Evolutionary conservation across 2,113 vertebrate genomes (phyloP).

Genomic region (Fulmarus glacialis): DNA sequence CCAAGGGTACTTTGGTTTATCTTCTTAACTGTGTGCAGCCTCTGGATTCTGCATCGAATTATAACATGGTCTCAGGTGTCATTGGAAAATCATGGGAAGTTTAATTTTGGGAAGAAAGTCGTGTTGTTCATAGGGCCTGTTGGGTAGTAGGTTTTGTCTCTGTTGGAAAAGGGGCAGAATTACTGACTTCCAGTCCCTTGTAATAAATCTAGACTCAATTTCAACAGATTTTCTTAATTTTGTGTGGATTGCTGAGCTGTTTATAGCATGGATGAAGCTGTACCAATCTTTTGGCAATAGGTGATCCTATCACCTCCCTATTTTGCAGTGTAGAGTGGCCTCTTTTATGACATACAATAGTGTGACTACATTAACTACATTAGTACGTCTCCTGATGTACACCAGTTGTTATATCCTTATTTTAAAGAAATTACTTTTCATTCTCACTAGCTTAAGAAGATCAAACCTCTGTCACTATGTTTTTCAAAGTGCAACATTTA

Average conservation of each 20-base stretch:
- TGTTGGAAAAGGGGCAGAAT: not conserved
- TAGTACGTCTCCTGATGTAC: not conserved
- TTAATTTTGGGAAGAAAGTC: not conserved
- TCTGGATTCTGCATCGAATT: not conserved
- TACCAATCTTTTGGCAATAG: not conserved
- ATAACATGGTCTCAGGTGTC: not conserved
- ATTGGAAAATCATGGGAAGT: not conserved
- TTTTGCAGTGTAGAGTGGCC: not conserved
- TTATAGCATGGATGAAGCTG: not conserved
- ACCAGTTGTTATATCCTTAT: not conserved
- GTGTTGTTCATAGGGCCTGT: not conserved
- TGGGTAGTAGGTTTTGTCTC: not conserved
- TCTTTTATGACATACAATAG: not conserved
- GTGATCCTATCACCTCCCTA: not conserved
- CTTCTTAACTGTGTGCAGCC: not conserved
- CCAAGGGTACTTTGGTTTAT: not conserved
- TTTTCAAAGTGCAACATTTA: slow-evolving; percentile 12
- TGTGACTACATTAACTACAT: not conserved
- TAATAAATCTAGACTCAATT: not conserved
- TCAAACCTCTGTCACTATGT: not conserved
- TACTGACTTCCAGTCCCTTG: not conserved
- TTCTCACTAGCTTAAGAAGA: not conserved
- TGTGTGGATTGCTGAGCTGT: not conserved
- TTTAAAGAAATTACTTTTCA: not conserved
- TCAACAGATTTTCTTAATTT: not conserved